Conservation (phyloP, 2,888 invertebrate species). For the Aphidius colemani region DNA sequence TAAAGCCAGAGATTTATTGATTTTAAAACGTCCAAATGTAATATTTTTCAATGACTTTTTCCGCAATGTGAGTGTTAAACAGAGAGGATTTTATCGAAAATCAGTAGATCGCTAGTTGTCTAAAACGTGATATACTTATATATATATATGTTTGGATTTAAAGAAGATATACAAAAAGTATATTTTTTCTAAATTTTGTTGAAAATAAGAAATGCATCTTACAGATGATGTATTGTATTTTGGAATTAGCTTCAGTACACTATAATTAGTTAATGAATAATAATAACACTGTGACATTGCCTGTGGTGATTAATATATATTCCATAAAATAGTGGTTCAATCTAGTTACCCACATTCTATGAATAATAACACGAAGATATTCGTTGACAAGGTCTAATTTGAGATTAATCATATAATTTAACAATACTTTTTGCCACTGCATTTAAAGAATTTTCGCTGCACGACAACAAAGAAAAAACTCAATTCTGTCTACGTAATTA, state of each 20-base stretch:
- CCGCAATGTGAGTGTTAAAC: neutral
- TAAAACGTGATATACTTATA: neutral
- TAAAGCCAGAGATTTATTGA: conserved; percentile 9
- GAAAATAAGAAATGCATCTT: conserved; percentile 26
- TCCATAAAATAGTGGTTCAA: conserved; percentile 20
- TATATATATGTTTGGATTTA: conserved; percentile 48
- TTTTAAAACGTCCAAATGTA: neutral
- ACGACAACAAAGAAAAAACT: no score
- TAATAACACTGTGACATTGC: conserved; percentile 10
- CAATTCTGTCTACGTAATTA: no score
- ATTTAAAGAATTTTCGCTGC: no score
- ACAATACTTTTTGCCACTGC: no score
- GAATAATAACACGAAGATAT: conserved; percentile 17
- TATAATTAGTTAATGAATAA: neutral
- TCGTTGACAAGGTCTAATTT: conserved; percentile 36
- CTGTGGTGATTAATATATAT: conserved; percentile 21
- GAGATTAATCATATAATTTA: conserved; percentile 26
- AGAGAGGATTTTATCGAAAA: conserved; percentile 13
- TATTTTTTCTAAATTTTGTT: conserved; percentile 46
- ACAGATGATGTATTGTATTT: conserved; percentile 24
- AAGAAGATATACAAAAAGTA: conserved; percentile 46
- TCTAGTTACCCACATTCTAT: conserved; percentile 18
- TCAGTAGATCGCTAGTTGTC: conserved; percentile 41
- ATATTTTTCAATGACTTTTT: neutral
- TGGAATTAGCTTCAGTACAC: conserved; percentile 22